Percentiles rank a stretch among this genome's conserved stretches.
phyloP scores from a whole-genome alignment of 35 echinoderm and acorn worm genomes.

The Lytechinus pictus region DNA sequence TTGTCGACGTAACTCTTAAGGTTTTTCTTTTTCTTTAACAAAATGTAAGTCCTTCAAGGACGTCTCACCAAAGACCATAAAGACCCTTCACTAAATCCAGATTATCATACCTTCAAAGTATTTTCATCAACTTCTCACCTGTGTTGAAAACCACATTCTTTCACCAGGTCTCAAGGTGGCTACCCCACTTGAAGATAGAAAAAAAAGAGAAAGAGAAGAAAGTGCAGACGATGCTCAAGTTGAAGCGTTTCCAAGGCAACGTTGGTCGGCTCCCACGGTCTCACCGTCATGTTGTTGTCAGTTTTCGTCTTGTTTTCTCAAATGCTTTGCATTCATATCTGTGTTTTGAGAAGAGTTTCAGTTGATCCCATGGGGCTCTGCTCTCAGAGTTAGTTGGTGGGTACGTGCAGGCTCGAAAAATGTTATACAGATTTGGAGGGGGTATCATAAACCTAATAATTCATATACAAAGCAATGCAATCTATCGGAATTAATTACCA shows the following conservation, averaged over 20 bases:
- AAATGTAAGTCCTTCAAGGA: neutral
- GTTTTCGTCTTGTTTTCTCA: neutral
- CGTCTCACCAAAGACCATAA: neutral
- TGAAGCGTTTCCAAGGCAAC: neutral
- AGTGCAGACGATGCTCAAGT: neutral
- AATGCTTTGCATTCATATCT: conserved; percentile 5
- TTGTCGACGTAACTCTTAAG: neutral
- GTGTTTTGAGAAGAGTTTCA: neutral
- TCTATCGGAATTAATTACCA: no score
- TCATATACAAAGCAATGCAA: no score
- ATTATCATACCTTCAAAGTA: neutral
- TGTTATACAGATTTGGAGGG: no score
- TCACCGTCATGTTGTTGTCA: neutral
- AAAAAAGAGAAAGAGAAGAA: neutral
- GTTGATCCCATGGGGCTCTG: neutral
- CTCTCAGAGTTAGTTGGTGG: neutral
- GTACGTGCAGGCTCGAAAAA: no score
- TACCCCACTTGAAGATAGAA: neutral
- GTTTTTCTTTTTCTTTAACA: neutral
- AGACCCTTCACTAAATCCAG: neutral
- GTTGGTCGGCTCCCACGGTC: neutral
- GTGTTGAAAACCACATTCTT: neutral
- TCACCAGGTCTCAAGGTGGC: neutral
- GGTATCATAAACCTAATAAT: no score
- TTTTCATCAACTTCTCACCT: neutral